Evolutionary conservation across 1,140 invertebrate species (phyloP).

Genomic region (Ephestia elutella): DNA sequence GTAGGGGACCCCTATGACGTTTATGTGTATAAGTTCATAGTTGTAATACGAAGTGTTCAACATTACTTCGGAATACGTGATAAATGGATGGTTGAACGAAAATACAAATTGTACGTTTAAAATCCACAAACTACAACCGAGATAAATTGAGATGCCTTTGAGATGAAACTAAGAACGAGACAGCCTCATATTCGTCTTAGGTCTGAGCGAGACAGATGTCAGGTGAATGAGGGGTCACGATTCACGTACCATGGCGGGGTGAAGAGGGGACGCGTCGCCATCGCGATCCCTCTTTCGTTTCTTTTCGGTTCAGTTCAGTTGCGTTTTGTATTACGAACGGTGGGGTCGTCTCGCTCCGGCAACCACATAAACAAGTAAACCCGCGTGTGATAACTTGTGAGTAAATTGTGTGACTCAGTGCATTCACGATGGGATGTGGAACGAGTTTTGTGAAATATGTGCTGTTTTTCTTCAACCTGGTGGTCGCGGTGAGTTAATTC

Average conservation of each 20-base stretch:
- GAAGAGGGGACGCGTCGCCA: conserved; percentile 48
- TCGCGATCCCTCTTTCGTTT: conserved; percentile 37
- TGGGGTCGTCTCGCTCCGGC: conserved; percentile 23
- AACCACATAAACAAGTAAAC: conserved; percentile 39
- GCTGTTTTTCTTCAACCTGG: conserved; percentile 87
- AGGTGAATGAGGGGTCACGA: conserved; percentile 65
- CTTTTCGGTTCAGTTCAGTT: conserved; percentile 40
- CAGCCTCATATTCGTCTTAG: neutral
- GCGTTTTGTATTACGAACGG: conserved; percentile 36
- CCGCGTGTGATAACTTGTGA: conserved; percentile 60
- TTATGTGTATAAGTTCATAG: too few species aligned
- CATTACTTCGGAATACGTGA: too few species aligned
- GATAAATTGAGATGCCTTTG: conserved; percentile 7
- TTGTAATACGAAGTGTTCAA: too few species aligned
- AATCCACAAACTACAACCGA: neutral
- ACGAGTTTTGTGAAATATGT: conserved; percentile 88
- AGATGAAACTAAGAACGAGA: conserved; percentile 46
- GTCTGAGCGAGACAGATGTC: conserved; percentile 40
- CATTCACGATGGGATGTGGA: conserved; percentile 78
- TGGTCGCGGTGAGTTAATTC: conserved; percentile 84
- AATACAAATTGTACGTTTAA: neutral
- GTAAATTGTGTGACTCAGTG: conserved; percentile 56
- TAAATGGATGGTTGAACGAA: too few species aligned
- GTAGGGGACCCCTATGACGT: too few species aligned
- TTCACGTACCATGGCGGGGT: conserved; percentile 39